Conservation (phyloP, 2,888 invertebrate genomes). For the Heliconius sara region DNA sequence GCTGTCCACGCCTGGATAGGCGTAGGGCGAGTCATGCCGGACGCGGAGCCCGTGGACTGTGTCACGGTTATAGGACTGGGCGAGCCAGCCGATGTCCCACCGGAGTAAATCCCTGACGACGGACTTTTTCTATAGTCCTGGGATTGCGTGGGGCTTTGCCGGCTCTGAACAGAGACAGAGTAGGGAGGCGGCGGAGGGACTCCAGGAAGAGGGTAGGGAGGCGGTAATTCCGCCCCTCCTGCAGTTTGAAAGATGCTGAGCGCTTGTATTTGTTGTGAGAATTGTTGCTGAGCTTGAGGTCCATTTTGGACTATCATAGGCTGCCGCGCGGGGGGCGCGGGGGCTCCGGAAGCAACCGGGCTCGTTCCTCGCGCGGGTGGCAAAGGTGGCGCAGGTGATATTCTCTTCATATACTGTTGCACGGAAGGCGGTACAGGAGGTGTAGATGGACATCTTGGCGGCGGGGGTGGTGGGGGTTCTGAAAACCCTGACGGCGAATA, state of each 20-base stretch:
- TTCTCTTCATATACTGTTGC: conserved; percentile 84
- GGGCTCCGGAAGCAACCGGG: conserved; percentile 88
- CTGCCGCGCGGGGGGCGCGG: conserved; percentile 84
- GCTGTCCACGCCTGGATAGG: conserved; percentile 94
- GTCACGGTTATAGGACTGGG: conserved; percentile 92
- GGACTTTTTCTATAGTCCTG: conserved; percentile 93
- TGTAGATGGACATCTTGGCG: conserved; percentile 88
- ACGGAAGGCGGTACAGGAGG: conserved; percentile 87
- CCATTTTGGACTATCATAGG: conserved; percentile 93
- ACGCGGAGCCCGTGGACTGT: conserved; percentile 84
- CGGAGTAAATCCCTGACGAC: conserved; percentile 93
- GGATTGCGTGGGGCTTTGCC: conserved; percentile 93
- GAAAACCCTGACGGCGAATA: conserved; percentile 87
- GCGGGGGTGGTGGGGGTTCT: conserved; percentile 89
- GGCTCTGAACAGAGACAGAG: conserved; percentile 92
- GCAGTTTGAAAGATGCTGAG: conserved; percentile 89
- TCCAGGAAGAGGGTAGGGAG: conserved; percentile 86
- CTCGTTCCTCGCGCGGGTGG: conserved; percentile 88
- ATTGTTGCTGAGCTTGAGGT: conserved; percentile 92
- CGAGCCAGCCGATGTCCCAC: conserved; percentile 91
- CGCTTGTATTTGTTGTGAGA: conserved; percentile 94
- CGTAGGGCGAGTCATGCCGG: conserved; percentile 89
- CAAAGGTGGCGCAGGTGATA: conserved; percentile 86
- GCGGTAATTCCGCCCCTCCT: conserved; percentile 86
- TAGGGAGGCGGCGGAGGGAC: conserved; percentile 92